Base-by-base conservation (phyloP, 1,140 invertebrate species). In the Scaptomyza montana region DNA sequence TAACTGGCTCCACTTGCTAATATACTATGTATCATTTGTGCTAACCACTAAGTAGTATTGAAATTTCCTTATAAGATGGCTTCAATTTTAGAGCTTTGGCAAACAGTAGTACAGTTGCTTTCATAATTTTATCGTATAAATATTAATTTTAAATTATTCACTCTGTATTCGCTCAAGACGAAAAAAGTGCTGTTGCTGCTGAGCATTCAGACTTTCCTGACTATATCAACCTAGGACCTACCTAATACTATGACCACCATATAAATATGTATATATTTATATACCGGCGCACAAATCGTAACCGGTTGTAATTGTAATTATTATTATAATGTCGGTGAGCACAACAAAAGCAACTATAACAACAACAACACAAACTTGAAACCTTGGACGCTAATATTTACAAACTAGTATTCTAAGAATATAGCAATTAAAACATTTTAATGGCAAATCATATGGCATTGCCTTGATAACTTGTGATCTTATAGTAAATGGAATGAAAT, bases 391-490 rank as follows among this genome's bases (percentile, higher is more conserved):
- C 47, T 12, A 25, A 12, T 43, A 43, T 25, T 45, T 9, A 57
- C 55, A 57, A 57, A 33, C 45, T 73, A 73, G 63, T 64, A 49
- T 64, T 12, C 56, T 76, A 80, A 74, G 16, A 57, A 66, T 10
- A 0, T 41, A 7, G 16, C 36, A 8, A n/a, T 21, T 16, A 25
- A 12, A 41, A 21, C 13, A 56, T 16, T 56, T 56, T 43, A 67
- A 59, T 41, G n/a, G 33, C 33, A 36, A 36, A 25, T 25, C 21
- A 25, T 3, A 25, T 25, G 21, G 21, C 55, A 50, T 66, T 73
- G 62, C 75, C 57, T 78, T 67, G n/a, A 66, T 78, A 55, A 54
- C 45, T 70, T 82, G 79, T 82, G 79, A 82, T 75, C 66, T 64
- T 63, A 59, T 78, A 63, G 62, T 66, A 70, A 50, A 59, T 68